Evolutionary conservation across 2,888 invertebrate species (phyloP).

Genomic region (Cryptocephalus primarius): DNA sequence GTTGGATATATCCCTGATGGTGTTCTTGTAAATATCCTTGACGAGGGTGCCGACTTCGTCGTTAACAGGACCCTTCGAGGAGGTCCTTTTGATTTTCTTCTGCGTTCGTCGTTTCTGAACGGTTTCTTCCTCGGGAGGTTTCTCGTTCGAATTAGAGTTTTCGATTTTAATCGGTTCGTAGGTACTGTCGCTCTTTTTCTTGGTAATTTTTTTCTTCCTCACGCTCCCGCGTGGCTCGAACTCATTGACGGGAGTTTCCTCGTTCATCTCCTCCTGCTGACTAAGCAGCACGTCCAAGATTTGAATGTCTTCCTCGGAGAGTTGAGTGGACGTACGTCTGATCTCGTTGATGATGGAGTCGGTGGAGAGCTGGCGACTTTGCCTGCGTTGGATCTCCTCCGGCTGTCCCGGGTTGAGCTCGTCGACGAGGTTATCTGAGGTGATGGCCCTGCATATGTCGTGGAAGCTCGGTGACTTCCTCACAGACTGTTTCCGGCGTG

Average conservation of each 20-base stretch:
- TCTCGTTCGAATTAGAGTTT: neutral
- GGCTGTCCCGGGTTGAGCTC: constrained; percentile 44
- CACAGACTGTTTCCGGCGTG: constrained; percentile 11
- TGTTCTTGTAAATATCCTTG: constrained; percentile 13
- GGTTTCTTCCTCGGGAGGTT: neutral
- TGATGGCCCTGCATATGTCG: constrained; percentile 45
- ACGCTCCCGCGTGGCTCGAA: constrained; percentile 8
- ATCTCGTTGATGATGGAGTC: constrained; percentile 32
- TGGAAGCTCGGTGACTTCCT: constrained; percentile 40
- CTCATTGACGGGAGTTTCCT: constrained; percentile 19
- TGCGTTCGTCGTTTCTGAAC: neutral
- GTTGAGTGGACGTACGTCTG: constrained; percentile 46
- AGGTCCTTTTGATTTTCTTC: constrained; percentile 16
- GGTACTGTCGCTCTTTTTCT: constrained; percentile 20
- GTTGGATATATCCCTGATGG: constrained; percentile 31
- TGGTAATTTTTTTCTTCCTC: constrained; percentile 27
- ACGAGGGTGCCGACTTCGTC: constrained; percentile 5
- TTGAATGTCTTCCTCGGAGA: constrained; percentile 44
- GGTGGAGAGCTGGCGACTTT: constrained; percentile 28
- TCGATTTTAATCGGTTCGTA: neutral
- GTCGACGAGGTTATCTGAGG: constrained; percentile 41
- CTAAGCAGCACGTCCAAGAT: constrained; percentile 40
- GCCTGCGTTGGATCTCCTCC: constrained; percentile 32
- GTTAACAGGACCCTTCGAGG: constrained; percentile 14
- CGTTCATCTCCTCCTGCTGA: constrained; percentile 12